phyloP scores from a whole-genome alignment of 2,113 vertebrate species.

The Brachypteracias leptosomus region DNA sequence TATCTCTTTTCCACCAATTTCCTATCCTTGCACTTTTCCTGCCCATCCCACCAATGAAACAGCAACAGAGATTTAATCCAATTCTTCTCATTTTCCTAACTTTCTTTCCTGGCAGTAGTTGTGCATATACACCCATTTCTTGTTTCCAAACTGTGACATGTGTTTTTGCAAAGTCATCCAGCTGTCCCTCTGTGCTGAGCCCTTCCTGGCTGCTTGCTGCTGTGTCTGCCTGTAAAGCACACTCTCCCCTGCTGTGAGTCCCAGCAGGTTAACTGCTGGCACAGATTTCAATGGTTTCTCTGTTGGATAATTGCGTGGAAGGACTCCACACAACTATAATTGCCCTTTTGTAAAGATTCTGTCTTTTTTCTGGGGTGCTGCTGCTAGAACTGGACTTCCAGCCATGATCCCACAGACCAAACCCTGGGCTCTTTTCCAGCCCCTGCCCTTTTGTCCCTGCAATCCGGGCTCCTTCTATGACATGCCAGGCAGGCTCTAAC shows the following conservation, averaged over 20 bases:
- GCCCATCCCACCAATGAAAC: background rate
- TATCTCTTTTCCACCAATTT: background rate
- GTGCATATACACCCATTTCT: background rate
- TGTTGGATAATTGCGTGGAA: background rate
- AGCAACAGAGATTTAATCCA: background rate
- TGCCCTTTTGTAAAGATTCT: background rate
- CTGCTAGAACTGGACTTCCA: background rate
- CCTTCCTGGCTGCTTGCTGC: background rate
- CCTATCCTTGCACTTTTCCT: background rate
- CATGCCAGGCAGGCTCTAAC: fast-evolving
- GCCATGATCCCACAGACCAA: background rate
- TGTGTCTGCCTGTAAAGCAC: background rate
- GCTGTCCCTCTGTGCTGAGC: background rate
- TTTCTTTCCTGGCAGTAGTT: background rate
- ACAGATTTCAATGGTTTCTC: background rate
- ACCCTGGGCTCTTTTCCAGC: background rate
- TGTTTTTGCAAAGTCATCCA: background rate
- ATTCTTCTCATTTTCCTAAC: background rate
- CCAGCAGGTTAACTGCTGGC: background rate
- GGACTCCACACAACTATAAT: background rate
- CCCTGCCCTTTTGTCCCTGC: background rate
- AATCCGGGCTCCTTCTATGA: background rate
- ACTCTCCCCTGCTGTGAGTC: background rate
- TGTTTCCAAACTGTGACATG: background rate
- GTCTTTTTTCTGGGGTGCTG: background rate